Conservation (phyloP, 2,888 invertebrate genomes). For the Anodontia alba region DNA sequence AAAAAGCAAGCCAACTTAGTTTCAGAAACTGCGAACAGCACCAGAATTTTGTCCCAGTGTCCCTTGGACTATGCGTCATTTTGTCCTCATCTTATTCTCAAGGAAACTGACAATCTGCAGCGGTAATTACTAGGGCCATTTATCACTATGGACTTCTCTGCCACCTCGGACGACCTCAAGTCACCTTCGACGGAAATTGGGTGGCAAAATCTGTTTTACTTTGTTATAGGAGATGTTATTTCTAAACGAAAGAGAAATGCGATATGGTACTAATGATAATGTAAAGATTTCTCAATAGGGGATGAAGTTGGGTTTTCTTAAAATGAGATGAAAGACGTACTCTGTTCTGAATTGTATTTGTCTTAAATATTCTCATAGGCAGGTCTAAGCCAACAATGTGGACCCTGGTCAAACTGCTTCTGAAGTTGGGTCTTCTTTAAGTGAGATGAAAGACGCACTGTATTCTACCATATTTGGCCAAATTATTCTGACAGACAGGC, state of each 20-base stretch:
- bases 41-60: conserved; percentile 6
- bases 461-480: too few species aligned
- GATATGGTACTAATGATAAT: conserved; percentile 40
- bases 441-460: too few species aligned
- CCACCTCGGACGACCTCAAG: conserved; percentile 55
- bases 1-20: conserved; percentile 35
- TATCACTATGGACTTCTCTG: conserved; percentile 58
- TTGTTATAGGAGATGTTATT: conserved; percentile 65
- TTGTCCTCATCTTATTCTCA: conserved; percentile 1
- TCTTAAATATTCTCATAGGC: too few species aligned
- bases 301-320: not conserved
- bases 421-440: too few species aligned
- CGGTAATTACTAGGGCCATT: conserved; percentile 64
- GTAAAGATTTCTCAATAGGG: conserved; percentile 7
- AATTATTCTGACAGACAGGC: too few species aligned
- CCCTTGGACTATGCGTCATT: conserved; percentile 12
- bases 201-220: conserved; percentile 62
- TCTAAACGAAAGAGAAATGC: conserved; percentile 54
- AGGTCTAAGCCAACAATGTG: too few species aligned
- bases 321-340: not conserved
- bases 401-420: too few species aligned
- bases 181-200: conserved; percentile 62
- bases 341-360: too few species aligned
- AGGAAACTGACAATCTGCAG: conserved; percentile 15
- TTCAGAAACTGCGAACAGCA: conserved; percentile 13